Base-by-base conservation (phyloP, 2,888 invertebrate species). In the Rotaria sp. region DNA sequence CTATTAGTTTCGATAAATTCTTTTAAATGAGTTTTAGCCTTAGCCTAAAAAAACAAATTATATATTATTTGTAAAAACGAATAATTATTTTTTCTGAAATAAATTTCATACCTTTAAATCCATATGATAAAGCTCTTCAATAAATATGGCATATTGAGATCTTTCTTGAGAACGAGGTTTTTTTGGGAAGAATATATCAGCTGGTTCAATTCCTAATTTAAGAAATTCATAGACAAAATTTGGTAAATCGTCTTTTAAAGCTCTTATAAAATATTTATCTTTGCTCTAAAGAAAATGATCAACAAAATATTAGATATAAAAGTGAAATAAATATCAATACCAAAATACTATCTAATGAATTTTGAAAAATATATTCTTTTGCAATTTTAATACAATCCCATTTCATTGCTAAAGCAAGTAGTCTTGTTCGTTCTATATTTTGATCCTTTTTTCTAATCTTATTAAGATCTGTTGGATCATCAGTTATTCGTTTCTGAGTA, bases 141-240 rank as follows among this genome's bases (percentile, higher is more conserved):
- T 10, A 18, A 67, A n/a, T 67, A 0, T 67, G 2, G 0, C 4
- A 30, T 67, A 35, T 35, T 21, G 67, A 0, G 35, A 13, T 21
- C n/a, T 7, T 1, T 35, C 18, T 0, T 11, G 7, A 5, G 24
- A 5, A 1, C 1, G 8, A 13, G 13, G 3, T 18, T 5, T 67
- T 38, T 3, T 35, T 26, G 13, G 11, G 15, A 45, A 41, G 2
- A 80, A 80, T 45, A 45, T 45, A 21, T 45, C 45, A 35, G 13
- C 11, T 45, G n/a, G 41, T n/a, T 45, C 2, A 26, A 80, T 35
- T n/a, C 15, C 45, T 1, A 80, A 45, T n/a, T 80, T 80, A 2
- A 80, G 4, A 80, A 80, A 41, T 45, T n/a, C 26, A 80, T 80
- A 4, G 11, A 80, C 80, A 45, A 80, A 80, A 3, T 10, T 4